Base-by-base conservation (phyloP, 2,113 vertebrate genomes). In the Alethe diademata region DNA sequence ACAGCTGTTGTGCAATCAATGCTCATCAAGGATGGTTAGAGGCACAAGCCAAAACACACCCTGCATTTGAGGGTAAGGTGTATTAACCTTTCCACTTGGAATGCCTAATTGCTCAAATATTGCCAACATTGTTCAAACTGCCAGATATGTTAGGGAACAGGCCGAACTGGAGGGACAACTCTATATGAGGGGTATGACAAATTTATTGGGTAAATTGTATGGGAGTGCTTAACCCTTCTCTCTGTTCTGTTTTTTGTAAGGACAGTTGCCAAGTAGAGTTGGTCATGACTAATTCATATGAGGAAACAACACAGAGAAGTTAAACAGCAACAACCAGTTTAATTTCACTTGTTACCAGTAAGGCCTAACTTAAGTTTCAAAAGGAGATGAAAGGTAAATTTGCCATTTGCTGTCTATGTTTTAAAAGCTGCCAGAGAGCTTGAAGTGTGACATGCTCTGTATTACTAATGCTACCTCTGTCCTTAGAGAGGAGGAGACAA, bases 121-220 rank as follows among this genome's bases (percentile, higher is more conserved):
- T 94, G 95, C 93, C 94, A 93, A 90, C 95, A 90, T 82, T 66
- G 62, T 95, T 95, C 96, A 93, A 95, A 96, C 90, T 93, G 60
- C 64, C 93, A 71, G 62, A 94, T 91, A 96, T 96, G 96, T 97
- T 93, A 70, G 71, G 93, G 66, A 98, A 96, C 98, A 97, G 97
- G 98, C 94, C 93, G 28, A 97, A 98, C 98, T 94, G 96, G 98
- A 98, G 97, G 73, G 93, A 96, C 92, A 43, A 83, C 96, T 98
- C 97, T 98, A 98, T 98, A 98, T 98, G 98, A 97, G 96, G 97
- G 86, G 88, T 92, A 98, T 97, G 96, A 98, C 97, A 96, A 96
- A 97, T 91, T 95, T 96, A 86, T 96, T 83, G 93, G 36, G 88
- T 95, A 97, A 97, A 97, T 97, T 96, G 96, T 94, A 95, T 96